Percentiles rank a stretch among this genome's conserved stretches.
These are phyloP conservation scores for Oasisia sp. DNA, from an alignment of 2,888 invertebrate species.

Conservation along the genomic window DNA sequence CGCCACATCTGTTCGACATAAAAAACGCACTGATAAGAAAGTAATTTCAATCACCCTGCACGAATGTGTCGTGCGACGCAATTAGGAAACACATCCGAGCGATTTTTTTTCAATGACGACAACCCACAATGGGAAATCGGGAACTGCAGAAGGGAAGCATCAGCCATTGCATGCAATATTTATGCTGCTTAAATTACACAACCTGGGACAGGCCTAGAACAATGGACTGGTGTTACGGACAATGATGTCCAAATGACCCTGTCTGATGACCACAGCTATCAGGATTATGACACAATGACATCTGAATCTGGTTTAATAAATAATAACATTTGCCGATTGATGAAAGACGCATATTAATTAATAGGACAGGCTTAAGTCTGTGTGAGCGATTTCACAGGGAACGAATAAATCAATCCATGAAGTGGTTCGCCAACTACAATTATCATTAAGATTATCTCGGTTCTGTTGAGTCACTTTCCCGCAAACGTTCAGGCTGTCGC, in stretches of 20 bases:
- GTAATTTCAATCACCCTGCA: background rate
- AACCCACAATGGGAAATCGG: conserved; percentile 5
- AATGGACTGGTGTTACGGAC: background rate
- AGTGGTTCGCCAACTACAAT: background rate
- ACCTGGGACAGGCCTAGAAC: background rate
- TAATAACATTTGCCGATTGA: conserved; percentile 2
- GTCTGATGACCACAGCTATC: background rate
- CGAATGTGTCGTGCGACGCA: background rate
- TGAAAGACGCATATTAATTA: background rate
- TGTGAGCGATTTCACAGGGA: background rate
- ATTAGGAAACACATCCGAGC: conserved; percentile 1
- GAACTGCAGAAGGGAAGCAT: background rate
- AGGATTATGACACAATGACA: background rate
- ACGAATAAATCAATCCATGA: background rate
- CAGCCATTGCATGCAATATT: background rate
- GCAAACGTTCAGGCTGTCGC: background rate
- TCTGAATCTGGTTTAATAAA: background rate
- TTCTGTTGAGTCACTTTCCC: background rate
- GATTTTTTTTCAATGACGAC: background rate
- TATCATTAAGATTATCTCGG: background rate
- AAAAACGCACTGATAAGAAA: background rate
- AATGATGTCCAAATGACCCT: background rate
- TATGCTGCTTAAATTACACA: background rate
- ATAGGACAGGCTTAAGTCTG: background rate
- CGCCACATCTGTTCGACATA: background rate